Conservation (phyloP, 2,113 vertebrate species). For the Astur gentilis region DNA sequence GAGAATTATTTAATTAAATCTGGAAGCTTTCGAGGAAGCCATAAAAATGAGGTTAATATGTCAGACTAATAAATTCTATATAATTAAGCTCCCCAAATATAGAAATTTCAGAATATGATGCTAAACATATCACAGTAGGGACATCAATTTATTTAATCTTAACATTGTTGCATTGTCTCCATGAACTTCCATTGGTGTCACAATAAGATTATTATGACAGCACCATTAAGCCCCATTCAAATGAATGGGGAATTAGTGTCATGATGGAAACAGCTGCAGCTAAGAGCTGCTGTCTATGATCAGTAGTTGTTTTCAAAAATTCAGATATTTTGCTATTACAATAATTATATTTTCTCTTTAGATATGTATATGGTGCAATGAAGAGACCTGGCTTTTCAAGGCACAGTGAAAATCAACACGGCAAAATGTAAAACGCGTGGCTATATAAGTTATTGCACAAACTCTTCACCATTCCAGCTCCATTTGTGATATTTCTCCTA, state of each 20-base stretch:
- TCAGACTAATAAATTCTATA: conserved; percentile 66
- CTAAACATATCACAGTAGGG: conserved; percentile 52
- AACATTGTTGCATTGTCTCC: conserved; percentile 65
- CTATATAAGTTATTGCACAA: background rate
- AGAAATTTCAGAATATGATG: conserved; percentile 55
- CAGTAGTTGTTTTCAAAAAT: conserved; percentile 57
- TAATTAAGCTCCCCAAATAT: conserved; percentile 62
- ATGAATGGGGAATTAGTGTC: conserved; percentile 68
- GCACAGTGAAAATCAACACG: background rate
- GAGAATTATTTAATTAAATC: conserved; percentile 63
- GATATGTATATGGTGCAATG: background rate
- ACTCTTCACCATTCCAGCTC: background rate
- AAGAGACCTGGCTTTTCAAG: background rate
- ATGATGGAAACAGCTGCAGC: conserved; percentile 63
- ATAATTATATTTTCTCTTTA: conserved; percentile 21
- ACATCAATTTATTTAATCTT: conserved; percentile 70
- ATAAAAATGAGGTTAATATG: conserved; percentile 66
- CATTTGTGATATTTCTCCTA: background rate
- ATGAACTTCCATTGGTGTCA: conserved; percentile 64
- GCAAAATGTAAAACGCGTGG: fast-evolving
- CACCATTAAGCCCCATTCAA: conserved; percentile 60
- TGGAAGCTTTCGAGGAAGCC: conserved; percentile 36
- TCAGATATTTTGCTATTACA: conserved; percentile 49
- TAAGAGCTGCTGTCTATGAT: conserved; percentile 55
- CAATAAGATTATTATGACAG: conserved; percentile 68